Base-by-base conservation (phyloP, 2,888 invertebrate genomes). In the Phasia obesa region DNA sequence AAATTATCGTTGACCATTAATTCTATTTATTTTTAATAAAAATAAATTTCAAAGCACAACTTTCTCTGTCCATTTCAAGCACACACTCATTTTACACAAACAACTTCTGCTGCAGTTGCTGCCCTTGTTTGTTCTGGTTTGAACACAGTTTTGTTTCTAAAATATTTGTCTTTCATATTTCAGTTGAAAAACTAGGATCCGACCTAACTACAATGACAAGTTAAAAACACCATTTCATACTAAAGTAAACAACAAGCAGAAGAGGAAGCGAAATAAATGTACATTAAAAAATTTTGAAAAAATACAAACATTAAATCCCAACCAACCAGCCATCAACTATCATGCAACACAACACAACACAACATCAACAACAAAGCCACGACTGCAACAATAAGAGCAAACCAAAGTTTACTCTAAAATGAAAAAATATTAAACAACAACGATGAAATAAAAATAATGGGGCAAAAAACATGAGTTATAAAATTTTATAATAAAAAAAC, bases 111-210 rank as follows among this genome's bases (percentile, higher is more conserved):
- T 42, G 21, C 17, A n/a, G 38, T 19, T n/a, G n/a, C 7, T 17
- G 44, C 11, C 35, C 21, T 51, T 27, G 15, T 17, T 55, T n/a
- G 4, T 15, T 47, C 38, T 59, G 49, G 21, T 27, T 55, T 42
- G 27, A 6, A 17, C 0, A 27, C 19, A 57, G 35, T n/a, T n/a
- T n/a, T 35, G 60, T 71, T 60, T 31, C 47, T 53, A 35, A 65
- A 60, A 79, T 79, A 67, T 79, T 73, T 79, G 60, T 60, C 59
- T 65, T 79, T 79, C 31, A 57, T 60, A 73, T 67, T 60, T 35
- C 35, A 64, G 51, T 23, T 51, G n/a, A n/a, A n/a, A n/a, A n/a
- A n/a, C n/a, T n/a, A n/a, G n/a, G n/a, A n/a, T n/a, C n/a, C n/a
- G n/a, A n/a, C n/a, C n/a, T n/a, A n/a, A n/a, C n/a, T n/a, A n/a